Evolutionary conservation across 1,140 invertebrate genomes (phyloP).

Genomic region (Calliopsis andreniformis): DNA sequence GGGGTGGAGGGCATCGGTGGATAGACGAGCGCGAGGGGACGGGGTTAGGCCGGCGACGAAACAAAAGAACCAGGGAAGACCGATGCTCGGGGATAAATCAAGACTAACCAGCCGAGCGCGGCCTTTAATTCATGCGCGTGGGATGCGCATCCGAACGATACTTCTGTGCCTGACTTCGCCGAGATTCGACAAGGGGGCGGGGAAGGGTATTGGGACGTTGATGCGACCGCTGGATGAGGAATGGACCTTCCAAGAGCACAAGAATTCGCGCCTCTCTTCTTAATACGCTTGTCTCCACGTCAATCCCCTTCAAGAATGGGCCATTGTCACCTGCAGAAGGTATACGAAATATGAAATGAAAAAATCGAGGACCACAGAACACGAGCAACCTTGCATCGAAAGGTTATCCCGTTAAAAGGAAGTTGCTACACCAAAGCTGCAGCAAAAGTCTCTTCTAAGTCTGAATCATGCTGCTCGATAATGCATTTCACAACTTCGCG

Average conservation of each 20-base stretch:
- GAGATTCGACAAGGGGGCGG: conserved; percentile 1
- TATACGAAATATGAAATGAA: too few relatives aligned
- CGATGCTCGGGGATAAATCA: conserved; percentile 76
- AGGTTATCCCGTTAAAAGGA: too few relatives aligned
- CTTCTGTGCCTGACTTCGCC: conserved; percentile 4
- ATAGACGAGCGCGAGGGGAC: neutral
- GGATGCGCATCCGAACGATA: conserved; percentile 61
- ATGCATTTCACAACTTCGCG: too few relatives aligned
- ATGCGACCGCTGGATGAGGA: conserved; percentile 35
- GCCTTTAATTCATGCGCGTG: conserved; percentile 75
- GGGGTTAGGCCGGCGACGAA: conserved; percentile 54
- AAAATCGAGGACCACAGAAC: too few relatives aligned
- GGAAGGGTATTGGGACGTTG: neutral
- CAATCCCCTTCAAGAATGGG: too few relatives aligned
- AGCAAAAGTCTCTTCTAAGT: too few relatives aligned
- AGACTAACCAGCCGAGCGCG: conserved; percentile 72
- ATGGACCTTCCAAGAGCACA: conserved; percentile 32
- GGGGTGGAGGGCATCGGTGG: conserved; percentile 27
- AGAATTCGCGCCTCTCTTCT: conserved; percentile 45
- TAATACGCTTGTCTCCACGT: too few relatives aligned
- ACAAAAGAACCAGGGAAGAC: conserved; percentile 72
- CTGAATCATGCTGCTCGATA: too few relatives aligned
- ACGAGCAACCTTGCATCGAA: too few relatives aligned
- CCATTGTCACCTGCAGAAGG: too few relatives aligned
- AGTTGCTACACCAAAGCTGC: too few relatives aligned